These are phyloP conservation scores for Euwallacea fornicatus DNA, from an alignment of 1,140 invertebrate species.

Conservation along the genomic window DNA sequence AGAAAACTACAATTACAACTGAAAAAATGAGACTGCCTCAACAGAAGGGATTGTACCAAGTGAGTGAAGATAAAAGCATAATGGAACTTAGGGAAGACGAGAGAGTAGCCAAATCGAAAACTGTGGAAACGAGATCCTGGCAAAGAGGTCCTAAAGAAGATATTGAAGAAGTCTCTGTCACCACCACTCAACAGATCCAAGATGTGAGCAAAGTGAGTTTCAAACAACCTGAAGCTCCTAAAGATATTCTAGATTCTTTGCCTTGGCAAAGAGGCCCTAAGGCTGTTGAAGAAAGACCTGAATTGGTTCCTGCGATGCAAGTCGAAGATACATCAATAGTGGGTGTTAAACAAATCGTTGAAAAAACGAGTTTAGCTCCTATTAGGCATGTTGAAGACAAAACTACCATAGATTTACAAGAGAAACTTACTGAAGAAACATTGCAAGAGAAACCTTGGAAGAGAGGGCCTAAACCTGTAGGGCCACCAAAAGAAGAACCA, in stretches of 20 bases:
- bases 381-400: conserved; percentile 19
- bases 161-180: conserved; percentile 11
- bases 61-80: conserved; percentile 47
- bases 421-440: conserved; percentile 14
- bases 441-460: conserved; percentile 33
- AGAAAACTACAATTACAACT: background rate
- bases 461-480: conserved; percentile 31
- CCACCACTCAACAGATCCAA: conserved; percentile 14
- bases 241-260: conserved; percentile 49
- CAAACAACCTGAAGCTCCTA: conserved; percentile 42
- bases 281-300: conserved; percentile 46
- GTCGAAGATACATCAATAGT: conserved; percentile 51
- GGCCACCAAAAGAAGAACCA: conserved; percentile 34
- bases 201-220: background rate
- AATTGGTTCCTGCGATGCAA: conserved; percentile 52
- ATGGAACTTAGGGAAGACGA: conserved; percentile 28
- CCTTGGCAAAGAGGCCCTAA: conserved; percentile 35
- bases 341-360: conserved; percentile 3
- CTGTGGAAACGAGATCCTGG: conserved; percentile 54
- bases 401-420: conserved; percentile 10
- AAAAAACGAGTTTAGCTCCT: conserved; percentile 24
- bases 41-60: background rate
- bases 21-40: conserved; percentile 22
- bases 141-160: conserved; percentile 15
- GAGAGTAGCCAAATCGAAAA: conserved; percentile 51